phyloP scores from a whole-genome alignment of 2,113 vertebrate genomes.

The Dermatemys mawii region DNA sequence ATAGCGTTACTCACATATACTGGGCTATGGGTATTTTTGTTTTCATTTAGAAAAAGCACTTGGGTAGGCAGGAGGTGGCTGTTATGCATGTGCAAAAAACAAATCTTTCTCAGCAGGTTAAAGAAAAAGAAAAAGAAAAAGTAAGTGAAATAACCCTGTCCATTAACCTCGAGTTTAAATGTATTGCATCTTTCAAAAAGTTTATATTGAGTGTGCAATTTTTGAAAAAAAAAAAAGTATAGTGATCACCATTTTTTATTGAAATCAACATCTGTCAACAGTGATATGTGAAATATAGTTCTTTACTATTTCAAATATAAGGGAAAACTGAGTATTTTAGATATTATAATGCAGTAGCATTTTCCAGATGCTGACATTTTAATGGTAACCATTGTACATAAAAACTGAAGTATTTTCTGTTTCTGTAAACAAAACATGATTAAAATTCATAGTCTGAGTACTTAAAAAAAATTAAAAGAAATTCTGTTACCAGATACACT shows the following conservation, averaged over 20 bases:
- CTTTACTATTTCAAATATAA: background rate
- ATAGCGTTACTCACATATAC: background rate
- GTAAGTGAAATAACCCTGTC: background rate
- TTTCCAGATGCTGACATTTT: background rate
- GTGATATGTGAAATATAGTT: background rate
- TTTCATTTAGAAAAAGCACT: background rate
- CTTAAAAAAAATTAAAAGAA: conserved; percentile 24
- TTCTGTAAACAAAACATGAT: background rate
- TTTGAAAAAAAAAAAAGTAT: background rate
- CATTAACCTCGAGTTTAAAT: background rate
- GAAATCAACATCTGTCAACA: background rate
- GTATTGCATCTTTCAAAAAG: background rate
- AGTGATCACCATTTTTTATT: background rate
- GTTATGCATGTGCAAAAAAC: background rate
- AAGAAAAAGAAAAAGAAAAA: background rate
- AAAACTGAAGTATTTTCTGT: background rate
- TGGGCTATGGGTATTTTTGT: background rate
- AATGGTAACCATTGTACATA: background rate
- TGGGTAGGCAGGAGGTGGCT: accelerated
- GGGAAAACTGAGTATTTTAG: background rate
- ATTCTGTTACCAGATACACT: conserved; percentile 1
- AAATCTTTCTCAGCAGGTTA: background rate
- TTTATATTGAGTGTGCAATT: background rate
- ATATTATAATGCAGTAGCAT: background rate
- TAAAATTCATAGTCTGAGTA: background rate